Evolutionary conservation across 2,888 invertebrate species (phyloP), one percentile per base, ranked within the genome.

Genomic region (Chaetogeoica ovagalla): DNA sequence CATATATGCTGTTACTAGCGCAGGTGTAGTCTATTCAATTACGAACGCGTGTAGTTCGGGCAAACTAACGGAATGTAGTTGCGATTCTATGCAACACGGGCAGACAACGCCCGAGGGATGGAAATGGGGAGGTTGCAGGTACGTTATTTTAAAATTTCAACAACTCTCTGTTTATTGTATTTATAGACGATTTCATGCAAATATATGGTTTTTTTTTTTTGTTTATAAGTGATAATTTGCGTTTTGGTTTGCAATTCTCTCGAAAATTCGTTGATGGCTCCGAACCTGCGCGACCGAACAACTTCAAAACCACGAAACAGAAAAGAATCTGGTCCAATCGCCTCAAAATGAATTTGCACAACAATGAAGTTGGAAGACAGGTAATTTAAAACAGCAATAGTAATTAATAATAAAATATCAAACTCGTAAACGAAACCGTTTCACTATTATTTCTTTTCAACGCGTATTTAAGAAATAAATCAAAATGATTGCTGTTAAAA

Each of bases 91-190:
- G 63, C 85, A 86, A 71, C 86, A 87, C 82, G 87, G 87, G 30
- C 85, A 85, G 82, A 84, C 86, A 9, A 87, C 87, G 23, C 87
- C 87, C 5, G 88, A 87, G 83, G 89, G 91, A 84, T 96, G 95
- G 95, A 94, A 95, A 86, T 96, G 95, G 95, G 93, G 93, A 81
- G 96, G 96, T 4, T 96, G 96, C 86, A 89, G 88, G 86, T 87
- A 84, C 30, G 7, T 39, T 15, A 68, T 30, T 30, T 30, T 15
- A 9, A 7, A 48, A 9, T 9, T 11, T 11, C 48, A 15, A 48
- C 11, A 43, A 7, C 11, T 48, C 48, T 11, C 13, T 11, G 48
- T 48, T 3, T 3, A 48, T 13, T 48, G 48, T 15, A 9, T 13
- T 15, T 48, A n/a, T n/a, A 13, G 48, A 19, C 30, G 13, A 15